phyloP scores from a whole-genome alignment of 2,797 vertebrate genomes.

The Odontamblyopus rebecca region DNA sequence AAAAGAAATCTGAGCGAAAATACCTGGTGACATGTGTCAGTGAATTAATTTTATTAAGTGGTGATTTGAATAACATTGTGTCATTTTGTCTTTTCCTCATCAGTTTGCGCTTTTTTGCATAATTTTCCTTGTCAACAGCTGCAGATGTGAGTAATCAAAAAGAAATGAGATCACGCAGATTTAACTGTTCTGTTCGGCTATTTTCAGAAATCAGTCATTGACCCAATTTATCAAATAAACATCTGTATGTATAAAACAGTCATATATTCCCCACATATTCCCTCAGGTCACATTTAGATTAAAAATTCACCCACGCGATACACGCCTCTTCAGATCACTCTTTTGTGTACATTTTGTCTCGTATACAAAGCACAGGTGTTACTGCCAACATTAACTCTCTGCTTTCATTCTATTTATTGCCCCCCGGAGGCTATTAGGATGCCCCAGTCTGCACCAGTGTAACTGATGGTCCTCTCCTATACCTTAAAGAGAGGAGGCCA shows the following conservation, averaged over 20 bases:
- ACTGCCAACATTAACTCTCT: not conserved
- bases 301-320: not conserved
- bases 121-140: too few species aligned
- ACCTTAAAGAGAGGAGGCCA: constrained; percentile 3
- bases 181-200: too few species aligned
- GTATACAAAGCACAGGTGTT: constrained; percentile 3
- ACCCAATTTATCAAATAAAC: not conserved
- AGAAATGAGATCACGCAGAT: too few species aligned
- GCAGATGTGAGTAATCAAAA: too few species aligned
- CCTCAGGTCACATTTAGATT: not conserved
- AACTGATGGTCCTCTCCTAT: constrained; percentile 1
- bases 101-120: not conserved
- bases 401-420: not conserved
- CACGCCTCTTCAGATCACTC: not conserved
- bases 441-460: constrained; percentile 1
- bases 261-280: not conserved
- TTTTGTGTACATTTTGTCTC: constrained; percentile 3
- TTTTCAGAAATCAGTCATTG: not conserved
- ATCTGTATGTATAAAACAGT: not conserved
- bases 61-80: not conserved
- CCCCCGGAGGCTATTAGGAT: constrained; percentile 1
- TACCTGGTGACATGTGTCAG: too few species aligned
- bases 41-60: too few species aligned
- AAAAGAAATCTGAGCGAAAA: too few species aligned
- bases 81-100: not conserved